A percentile compares a stretch with the other conserved stretches of the same genome.
Conservation (phyloP, 2,888 invertebrate genomes). For the Aphodius granarius region DNA sequence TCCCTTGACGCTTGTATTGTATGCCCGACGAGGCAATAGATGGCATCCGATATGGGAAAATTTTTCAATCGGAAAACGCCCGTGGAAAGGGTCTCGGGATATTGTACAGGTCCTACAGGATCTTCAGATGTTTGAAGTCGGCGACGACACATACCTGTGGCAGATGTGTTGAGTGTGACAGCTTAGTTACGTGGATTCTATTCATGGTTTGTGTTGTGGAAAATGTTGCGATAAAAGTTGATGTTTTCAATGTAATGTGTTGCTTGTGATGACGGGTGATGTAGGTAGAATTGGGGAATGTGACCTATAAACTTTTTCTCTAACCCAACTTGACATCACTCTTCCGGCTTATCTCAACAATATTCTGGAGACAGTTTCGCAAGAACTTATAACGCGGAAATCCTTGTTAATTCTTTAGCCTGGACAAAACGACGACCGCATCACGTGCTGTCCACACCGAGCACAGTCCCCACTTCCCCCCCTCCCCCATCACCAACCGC, state of each 20-base stretch:
- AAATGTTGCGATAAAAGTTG: too few species aligned
- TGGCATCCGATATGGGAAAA: conserved; percentile 42
- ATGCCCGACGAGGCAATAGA: conserved; percentile 33
- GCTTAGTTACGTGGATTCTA: too few species aligned
- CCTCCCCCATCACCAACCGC: not conserved
- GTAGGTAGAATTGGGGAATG: too few species aligned
- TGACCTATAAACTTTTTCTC: not conserved
- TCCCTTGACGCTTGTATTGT: conserved; percentile 1
- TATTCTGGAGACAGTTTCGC: conserved; percentile 12
- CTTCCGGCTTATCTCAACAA: not conserved
- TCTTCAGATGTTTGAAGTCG: not conserved
- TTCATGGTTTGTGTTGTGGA: too few species aligned
- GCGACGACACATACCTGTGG: not conserved
- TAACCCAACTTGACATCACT: not conserved
- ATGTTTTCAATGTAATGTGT: too few species aligned
- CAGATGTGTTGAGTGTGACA: too few species aligned
- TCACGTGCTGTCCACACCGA: conserved; percentile 1
- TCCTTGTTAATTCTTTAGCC: conserved; percentile 13
- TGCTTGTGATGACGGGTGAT: too few species aligned
- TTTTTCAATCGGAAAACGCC: conserved; percentile 39
- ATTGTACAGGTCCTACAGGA: not conserved
- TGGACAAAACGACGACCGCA: not conserved
- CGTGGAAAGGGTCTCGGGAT: not conserved
- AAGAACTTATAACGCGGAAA: conserved; percentile 13
- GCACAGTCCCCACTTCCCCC: not conserved